These are phyloP conservation scores for Andinoacara biseriatus DNA, from an alignment of 2,113 vertebrate species.

Conservation along the genomic window DNA sequence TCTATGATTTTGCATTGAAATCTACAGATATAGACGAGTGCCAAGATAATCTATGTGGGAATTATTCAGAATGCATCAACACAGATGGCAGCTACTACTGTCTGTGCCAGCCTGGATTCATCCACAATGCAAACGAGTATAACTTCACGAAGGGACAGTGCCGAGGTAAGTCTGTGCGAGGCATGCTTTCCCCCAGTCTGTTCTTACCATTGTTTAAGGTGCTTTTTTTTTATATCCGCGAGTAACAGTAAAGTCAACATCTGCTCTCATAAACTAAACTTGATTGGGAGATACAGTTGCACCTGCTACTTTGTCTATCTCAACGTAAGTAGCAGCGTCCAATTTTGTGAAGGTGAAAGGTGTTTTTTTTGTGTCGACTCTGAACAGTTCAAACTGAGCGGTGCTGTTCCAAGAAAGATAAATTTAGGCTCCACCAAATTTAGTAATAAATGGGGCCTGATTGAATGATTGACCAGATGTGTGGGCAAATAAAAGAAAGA, in stretches of 20 bases:
- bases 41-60: accelerated
- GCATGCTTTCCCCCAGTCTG: not conserved
- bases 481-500: too few species aligned
- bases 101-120: slow-evolving; percentile 24
- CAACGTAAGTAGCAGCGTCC: accelerated
- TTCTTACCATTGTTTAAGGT: not conserved
- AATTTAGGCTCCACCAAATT: not conserved
- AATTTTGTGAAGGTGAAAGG: slow-evolving; percentile 61
- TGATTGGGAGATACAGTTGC: slow-evolving; percentile 59
- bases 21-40: slow-evolving; percentile 52
- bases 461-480: too few species aligned
- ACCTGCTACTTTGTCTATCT: slow-evolving; percentile 59
- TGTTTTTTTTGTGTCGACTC: not conserved
- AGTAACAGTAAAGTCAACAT: not conserved
- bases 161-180: slow-evolving; percentile 36
- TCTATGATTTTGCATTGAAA: slow-evolving; percentile 1
- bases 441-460: too few species aligned
- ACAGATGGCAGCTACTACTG: slow-evolving; percentile 57
- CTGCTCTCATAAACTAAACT: slow-evolving; percentile 60
- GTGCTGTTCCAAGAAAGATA: not conserved
- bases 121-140: accelerated
- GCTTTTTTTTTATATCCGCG: slow-evolving; percentile 54
- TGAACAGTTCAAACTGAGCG: not conserved
- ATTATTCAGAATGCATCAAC: not conserved
- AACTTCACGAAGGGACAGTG: slow-evolving; percentile 43